Base-by-base conservation (phyloP, 2,797 vertebrate genomes). In the Myoxocephalus aenaeus region DNA sequence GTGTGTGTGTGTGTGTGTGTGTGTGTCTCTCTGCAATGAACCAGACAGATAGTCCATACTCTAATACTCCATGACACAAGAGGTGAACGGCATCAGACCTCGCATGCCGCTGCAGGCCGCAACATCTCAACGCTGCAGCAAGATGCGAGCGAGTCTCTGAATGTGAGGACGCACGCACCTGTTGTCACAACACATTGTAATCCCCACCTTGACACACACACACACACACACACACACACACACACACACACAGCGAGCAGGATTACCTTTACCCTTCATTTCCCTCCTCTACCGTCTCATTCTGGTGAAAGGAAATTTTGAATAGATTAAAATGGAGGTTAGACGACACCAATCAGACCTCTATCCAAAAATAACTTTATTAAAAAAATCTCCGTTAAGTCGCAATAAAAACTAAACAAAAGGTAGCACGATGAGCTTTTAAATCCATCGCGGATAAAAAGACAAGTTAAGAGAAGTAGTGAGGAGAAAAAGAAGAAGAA, bases 11-110 rank as follows among this genome's bases (percentile, higher is more conserved):
- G n/a, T n/a, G n/a, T n/a, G 40, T 44, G 58, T 53, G 34, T 48
- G 59, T 64, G 38, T 63, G 18, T 61, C 66, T 61, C 69, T 81
- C 44, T 48, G 58, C 74, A 84, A 79, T 79, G 73, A 87, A 87
- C 54, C 74, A 63, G 87, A 87, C 86, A 88, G 80, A 86, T 73
- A 86, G 81, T 86, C 83, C 75, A 86, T 81, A 83, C 87, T 79
- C 82, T 90, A 93, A 91, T 75, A 79, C 79, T 90, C 85, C 70
- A 79, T 87, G 93, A 92, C 90, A 90, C 79, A 57, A 87, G 85
- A 90, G 91, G 91, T 90, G 91, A 93, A 87, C 83, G 88, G 83
- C 84, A 79, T 70, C 83, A 88, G 90, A 86, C 87, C 86, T 80
- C 77, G 79, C 75, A 85, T 70, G 81, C 68, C 81, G 89, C 90